Evolutionary conservation across 1,140 invertebrate species (phyloP).

Genomic region (Cydia fagiglandana): DNA sequence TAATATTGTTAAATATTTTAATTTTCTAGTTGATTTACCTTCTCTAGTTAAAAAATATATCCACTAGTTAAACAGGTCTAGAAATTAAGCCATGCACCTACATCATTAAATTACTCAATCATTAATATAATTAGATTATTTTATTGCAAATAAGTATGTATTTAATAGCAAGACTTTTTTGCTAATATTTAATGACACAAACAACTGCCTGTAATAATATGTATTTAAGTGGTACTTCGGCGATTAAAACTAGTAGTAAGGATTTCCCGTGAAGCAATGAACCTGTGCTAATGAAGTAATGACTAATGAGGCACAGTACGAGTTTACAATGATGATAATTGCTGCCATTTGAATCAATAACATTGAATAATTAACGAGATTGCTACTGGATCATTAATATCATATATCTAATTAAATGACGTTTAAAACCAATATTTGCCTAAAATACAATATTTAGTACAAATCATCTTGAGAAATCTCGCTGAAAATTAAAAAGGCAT

Average conservation of each 20-base stretch:
- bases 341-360: background rate
- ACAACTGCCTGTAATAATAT: background rate
- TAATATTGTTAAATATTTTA: background rate
- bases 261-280: constrained; percentile 13
- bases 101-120: background rate
- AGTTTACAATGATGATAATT: background rate
- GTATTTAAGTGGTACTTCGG: background rate
- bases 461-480: too few species aligned
- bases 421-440: background rate
- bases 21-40: background rate
- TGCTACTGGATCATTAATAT: background rate
- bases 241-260: background rate
- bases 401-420: background rate
- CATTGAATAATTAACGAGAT: background rate
- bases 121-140: background rate
- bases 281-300: background rate
- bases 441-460: too few species aligned
- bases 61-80: background rate
- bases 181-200: background rate
- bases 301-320: background rate
- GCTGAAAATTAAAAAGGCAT: too few species aligned
- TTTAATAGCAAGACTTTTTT: background rate
- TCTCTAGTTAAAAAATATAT: too few species aligned
- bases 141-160: background rate
- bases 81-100: background rate